A percentile compares a stretch with the other conserved stretches of the same genome.
These are phyloP conservation scores for Chiroxiphia lanceolata DNA, from an alignment of 2,797 vertebrate species.

Conservation along the genomic window DNA sequence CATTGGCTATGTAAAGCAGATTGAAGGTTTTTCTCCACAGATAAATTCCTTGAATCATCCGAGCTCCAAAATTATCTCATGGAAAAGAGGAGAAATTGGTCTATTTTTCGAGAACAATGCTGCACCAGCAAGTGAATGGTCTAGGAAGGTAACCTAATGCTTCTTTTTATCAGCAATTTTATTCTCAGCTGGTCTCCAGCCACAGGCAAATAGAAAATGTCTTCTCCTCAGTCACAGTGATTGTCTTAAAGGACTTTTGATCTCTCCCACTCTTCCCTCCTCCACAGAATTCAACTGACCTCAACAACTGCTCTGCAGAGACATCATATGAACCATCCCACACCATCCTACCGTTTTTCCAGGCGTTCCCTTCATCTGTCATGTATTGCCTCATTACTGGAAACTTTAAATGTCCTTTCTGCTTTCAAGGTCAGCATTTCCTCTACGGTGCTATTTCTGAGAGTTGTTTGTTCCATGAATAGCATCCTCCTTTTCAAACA, in stretches of 20 bases:
- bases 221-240: background rate
- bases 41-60: background rate
- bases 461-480: background rate
- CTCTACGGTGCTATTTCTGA: background rate
- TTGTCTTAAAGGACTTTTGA: background rate
- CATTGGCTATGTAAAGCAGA: background rate
- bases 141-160: background rate
- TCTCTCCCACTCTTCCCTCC: background rate
- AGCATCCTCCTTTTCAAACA: background rate
- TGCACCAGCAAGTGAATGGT: background rate
- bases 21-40: background rate
- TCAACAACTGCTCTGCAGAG: background rate
- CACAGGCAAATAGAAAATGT: background rate
- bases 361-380: background rate
- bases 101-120: background rate
- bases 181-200: background rate
- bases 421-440: conserved; percentile 14
- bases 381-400: background rate
- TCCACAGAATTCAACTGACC: background rate
- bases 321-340: background rate
- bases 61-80: background rate
- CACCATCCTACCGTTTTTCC: background rate
- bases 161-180: background rate
- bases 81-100: background rate
- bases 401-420: background rate